Percentiles rank a stretch among this genome's conserved stretches.
Evolutionary conservation across 64 coral and sea anemone species (phyloP).

Genomic region (Montipora capricornis): DNA sequence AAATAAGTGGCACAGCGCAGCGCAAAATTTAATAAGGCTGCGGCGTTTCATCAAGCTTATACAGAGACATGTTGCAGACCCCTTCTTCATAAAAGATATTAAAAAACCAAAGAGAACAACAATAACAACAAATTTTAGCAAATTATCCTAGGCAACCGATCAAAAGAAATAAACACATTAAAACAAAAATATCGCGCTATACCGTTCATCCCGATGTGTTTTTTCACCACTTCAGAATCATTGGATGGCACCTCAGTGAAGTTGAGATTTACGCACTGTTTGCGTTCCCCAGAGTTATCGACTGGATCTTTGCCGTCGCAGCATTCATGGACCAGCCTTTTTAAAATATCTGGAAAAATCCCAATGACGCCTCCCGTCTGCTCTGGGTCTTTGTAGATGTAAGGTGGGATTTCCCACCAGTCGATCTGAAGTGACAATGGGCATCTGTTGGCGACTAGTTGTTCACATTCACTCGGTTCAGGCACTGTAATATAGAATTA

Average conservation of each 20-base stretch:
- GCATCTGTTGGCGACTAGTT: conserved; percentile 14
- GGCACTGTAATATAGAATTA: not conserved
- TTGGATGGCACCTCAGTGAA: conserved; percentile 73
- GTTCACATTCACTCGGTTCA: not conserved
- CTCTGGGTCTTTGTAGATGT: conserved; percentile 80
- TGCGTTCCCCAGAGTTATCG: too few species aligned
- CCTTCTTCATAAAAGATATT: too few species aligned
- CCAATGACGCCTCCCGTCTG: conserved; percentile 41
- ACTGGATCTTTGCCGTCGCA: conserved; percentile 12
- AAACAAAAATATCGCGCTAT: not conserved
- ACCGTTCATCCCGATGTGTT: conserved; percentile 75
- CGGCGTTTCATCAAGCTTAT: too few species aligned
- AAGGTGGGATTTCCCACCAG: conserved; percentile 97
- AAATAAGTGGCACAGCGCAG: too few species aligned
- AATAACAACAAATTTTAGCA: too few species aligned
- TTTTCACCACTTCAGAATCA: conserved; percentile 95
- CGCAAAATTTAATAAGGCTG: too few species aligned
- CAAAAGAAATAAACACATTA: not conserved
- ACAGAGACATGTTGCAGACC: too few species aligned
- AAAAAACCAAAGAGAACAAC: too few species aligned
- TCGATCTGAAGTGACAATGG: conserved; percentile 59
- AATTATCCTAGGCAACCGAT: not conserved
- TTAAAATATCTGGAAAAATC: conserved; percentile 85
- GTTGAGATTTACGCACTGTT: conserved; percentile 49
- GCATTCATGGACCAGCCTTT: conserved; percentile 72